A percentile compares a stretch with the other conserved stretches of the same genome.
These are phyloP conservation scores for Diuraphis noxia DNA, from an alignment of 1,140 invertebrate genomes.

Conservation along the genomic window DNA sequence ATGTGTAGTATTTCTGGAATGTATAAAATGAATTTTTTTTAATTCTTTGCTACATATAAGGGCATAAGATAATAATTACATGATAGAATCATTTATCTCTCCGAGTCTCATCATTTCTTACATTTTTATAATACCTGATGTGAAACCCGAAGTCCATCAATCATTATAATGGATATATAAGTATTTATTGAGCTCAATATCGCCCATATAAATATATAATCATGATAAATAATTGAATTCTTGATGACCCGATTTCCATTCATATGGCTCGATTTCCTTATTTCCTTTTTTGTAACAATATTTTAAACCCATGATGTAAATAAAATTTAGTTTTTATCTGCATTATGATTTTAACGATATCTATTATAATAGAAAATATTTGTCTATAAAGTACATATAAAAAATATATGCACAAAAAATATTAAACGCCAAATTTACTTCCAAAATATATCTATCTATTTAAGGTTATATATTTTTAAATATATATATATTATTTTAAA, in stretches of 20 bases:
- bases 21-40: neutral
- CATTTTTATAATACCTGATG: neutral
- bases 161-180: no score
- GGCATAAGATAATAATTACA: neutral
- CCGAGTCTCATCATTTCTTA: neutral
- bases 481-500: neutral
- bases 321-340: no score
- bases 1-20: neutral
- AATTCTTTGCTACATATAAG: neutral
- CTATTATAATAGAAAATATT: neutral
- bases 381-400: neutral
- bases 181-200: no score
- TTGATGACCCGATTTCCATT: neutral
- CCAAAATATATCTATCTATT: neutral
- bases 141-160: no score
- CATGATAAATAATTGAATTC: neutral
- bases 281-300: neutral
- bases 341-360: neutral
- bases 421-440: neutral
- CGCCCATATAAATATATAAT: neutral
- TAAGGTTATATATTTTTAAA: neutral
- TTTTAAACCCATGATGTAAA: neutral
- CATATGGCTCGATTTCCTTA: neutral
- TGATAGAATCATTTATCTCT: neutral
- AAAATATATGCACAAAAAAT: neutral